These are phyloP conservation scores for Trogon surrucura DNA, from an alignment of 2,113 vertebrate species.

Conservation along the genomic window DNA sequence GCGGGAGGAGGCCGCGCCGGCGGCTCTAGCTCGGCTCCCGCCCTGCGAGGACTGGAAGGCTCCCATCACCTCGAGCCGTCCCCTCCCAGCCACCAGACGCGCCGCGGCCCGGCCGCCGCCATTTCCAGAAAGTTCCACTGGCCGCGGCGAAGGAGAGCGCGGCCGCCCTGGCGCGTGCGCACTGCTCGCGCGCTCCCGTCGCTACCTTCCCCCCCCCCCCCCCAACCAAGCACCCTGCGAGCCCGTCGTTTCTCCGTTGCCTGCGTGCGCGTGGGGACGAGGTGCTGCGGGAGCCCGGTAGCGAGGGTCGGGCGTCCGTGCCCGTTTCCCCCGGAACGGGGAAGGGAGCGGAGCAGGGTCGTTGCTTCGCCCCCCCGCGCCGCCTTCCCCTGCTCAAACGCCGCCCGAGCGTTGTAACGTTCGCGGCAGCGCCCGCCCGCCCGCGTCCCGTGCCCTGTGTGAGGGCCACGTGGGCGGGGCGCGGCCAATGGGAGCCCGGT, in stretches of 20 bases:
- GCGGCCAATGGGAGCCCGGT: no score
- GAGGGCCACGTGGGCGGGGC: no score
- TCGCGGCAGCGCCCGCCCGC: background rate
- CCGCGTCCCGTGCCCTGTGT: conserved; percentile 4
- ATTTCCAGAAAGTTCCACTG: conserved; percentile 74
- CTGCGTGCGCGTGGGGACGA: no score
- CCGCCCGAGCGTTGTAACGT: background rate
- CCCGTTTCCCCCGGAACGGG: background rate
- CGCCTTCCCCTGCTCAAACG: background rate
- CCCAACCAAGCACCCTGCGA: background rate
- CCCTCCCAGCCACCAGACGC: background rate
- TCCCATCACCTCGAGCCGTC: background rate
- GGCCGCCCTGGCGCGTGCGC: conserved; percentile 1
- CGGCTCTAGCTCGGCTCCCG: background rate
- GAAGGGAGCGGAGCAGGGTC: background rate
- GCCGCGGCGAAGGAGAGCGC: background rate
- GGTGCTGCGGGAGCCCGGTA: no score
- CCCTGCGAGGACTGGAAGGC: background rate
- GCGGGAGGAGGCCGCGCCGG: accelerated
- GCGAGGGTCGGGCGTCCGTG: no score
- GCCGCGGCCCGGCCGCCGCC: background rate
- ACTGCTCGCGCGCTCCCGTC: background rate
- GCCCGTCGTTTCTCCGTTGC: background rate
- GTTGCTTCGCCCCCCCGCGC: background rate
- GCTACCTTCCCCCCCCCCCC: background rate